Evolutionary conservation across 2,888 invertebrate genomes (phyloP).

Genomic region (Scaptomyza flava): DNA sequence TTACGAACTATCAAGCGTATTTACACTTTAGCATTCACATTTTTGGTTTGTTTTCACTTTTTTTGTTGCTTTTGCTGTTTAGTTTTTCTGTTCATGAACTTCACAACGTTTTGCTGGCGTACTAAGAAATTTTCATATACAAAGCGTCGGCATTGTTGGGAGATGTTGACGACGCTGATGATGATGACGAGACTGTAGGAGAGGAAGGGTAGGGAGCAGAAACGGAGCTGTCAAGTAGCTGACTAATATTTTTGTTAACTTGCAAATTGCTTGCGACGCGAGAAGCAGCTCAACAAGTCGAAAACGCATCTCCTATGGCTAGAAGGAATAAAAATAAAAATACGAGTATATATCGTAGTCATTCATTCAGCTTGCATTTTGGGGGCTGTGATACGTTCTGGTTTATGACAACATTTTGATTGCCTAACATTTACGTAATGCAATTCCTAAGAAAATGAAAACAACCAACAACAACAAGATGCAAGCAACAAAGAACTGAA

Average conservation of each 20-base stretch:
- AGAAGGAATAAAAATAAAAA: background rate
- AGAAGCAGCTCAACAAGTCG: conserved; percentile 9
- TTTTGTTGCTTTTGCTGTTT: conserved; percentile 14
- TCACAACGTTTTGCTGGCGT: conserved; percentile 41
- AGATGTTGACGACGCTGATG: conserved; percentile 27
- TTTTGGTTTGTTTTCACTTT: conserved; percentile 41
- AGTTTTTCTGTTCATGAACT: conserved; percentile 68
- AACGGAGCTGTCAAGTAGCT: conserved; percentile 57
- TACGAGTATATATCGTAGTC: conserved; percentile 9
- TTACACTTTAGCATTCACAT: background rate
- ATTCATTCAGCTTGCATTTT: conserved; percentile 37
- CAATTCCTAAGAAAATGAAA: conserved; percentile 22
- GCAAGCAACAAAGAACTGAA: background rate
- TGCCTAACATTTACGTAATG: conserved; percentile 39
- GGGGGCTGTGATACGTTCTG: conserved; percentile 25
- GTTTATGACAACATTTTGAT: conserved; percentile 22
- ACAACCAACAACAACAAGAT: background rate
- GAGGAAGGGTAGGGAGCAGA: background rate
- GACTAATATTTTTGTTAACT: conserved; percentile 64
- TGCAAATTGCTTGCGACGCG: conserved; percentile 52
- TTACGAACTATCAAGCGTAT: conserved; percentile 30
- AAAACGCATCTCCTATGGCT: background rate
- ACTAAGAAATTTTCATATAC: conserved; percentile 31
- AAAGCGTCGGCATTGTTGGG: conserved; percentile 51
- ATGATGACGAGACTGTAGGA: background rate